Conservation (phyloP, 2,113 vertebrate species). For the Neopipo cinnamomea region DNA sequence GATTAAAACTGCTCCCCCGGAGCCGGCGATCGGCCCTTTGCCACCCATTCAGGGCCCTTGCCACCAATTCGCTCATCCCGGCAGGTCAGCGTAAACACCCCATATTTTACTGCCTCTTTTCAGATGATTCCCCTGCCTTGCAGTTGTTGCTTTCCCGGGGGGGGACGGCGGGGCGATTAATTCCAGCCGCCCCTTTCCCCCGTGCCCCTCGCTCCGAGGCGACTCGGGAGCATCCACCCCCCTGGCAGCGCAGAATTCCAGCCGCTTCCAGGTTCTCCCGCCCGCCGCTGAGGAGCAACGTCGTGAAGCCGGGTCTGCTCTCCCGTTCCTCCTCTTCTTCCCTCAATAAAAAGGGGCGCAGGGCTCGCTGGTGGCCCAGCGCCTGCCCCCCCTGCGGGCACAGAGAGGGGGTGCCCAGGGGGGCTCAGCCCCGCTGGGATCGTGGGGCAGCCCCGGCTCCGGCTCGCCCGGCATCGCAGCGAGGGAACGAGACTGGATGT, state of each 20-base stretch:
- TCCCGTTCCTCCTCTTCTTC: not conserved
- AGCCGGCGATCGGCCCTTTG: not conserved
- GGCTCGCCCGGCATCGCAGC: rapidly evolving
- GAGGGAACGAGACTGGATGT: not conserved
- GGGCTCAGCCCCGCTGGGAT: not conserved
- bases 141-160: rapidly evolving
- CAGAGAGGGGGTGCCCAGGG: too few species aligned
- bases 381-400: too few species aligned
- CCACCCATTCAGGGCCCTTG: not conserved
- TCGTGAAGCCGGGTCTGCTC: not conserved
- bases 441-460: not conserved
- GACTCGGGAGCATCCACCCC: not conserved
- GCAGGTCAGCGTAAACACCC: not conserved
- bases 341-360: rapidly evolving
- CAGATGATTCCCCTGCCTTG: not conserved
- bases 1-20: not conserved
- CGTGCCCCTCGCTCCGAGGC: not conserved
- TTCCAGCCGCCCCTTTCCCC: not conserved
- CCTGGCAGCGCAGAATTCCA: not conserved
- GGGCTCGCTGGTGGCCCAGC: not conserved
- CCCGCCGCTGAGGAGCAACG: not conserved
- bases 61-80: not conserved
- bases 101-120: not conserved
- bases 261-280: too few species aligned
- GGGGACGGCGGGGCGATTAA: not conserved